Conservation (phyloP, 2,113 vertebrate species). For the Gasterosteus aculeatus region DNA sequence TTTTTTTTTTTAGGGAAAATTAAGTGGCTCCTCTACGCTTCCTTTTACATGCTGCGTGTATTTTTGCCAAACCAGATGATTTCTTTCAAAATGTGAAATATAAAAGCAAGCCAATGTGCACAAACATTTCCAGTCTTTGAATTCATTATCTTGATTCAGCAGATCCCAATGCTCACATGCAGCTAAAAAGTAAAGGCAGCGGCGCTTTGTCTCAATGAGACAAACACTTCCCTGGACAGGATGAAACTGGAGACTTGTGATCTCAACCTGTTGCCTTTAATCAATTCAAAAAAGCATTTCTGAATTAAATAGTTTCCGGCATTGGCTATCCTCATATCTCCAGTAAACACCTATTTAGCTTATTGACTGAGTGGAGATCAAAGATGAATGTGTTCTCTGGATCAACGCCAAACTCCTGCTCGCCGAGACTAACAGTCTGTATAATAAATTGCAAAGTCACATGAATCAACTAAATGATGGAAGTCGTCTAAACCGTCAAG, state of each 20-base stretch:
- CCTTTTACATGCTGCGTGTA: neutral
- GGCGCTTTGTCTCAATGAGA: neutral
- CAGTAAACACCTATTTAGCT: slow-evolving; percentile 27
- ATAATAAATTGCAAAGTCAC: slow-evolving; percentile 20
- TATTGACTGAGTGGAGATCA: slow-evolving; percentile 20
- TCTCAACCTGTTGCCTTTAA: neutral
- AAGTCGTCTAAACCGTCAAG: too few relatives aligned
- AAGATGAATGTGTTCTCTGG: slow-evolving; percentile 40
- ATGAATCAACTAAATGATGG: neutral
- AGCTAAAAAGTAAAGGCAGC: neutral
- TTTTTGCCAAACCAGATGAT: neutral
- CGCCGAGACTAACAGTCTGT: neutral
- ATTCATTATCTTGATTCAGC: neutral
- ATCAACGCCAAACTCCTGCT: slow-evolving; percentile 33
- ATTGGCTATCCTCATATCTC: slow-evolving; percentile 20
- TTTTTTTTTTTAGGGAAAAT: neutral
- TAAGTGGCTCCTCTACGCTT: neutral
- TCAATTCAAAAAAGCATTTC: neutral
- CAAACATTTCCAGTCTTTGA: neutral
- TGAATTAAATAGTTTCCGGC: neutral
- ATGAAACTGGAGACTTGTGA: neutral
- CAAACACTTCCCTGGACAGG: neutral
- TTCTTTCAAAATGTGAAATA: neutral
- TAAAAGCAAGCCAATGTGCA: neutral
- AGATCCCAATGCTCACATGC: rapidly evolving